A percentile compares a stretch with the other conserved stretches of the same genome.
phyloP scores from a whole-genome alignment of 1,140 invertebrate genomes.

The Lepeophtheirus salmonis region DNA sequence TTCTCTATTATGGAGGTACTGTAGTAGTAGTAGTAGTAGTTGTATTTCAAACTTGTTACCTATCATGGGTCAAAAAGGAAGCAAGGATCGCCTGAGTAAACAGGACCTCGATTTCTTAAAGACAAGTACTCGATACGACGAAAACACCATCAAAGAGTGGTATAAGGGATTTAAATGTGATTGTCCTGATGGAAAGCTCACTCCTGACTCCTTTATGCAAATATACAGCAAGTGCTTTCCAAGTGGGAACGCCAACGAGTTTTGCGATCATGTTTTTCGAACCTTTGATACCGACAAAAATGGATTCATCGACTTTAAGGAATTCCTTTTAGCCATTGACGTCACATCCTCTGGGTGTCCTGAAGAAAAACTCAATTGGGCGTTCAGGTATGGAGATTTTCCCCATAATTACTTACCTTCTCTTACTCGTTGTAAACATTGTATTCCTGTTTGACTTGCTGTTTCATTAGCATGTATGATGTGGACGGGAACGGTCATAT shows the following conservation, averaged over 20 bases:
- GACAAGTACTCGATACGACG: slow-evolving; percentile 29
- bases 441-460: too few relatives aligned
- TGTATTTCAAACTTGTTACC: background rate
- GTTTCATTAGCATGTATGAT: slow-evolving; percentile 19
- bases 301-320: slow-evolving; percentile 22
- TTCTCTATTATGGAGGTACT: background rate
- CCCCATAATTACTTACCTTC: background rate
- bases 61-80: slow-evolving; percentile 18
- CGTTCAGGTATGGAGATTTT: slow-evolving; percentile 13
- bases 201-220: slow-evolving; percentile 36
- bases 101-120: slow-evolving; percentile 32
- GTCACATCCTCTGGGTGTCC: slow-evolving; percentile 15
- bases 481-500: slow-evolving; percentile 18
- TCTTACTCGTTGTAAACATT: too few relatives aligned
- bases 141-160: slow-evolving; percentile 33
- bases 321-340: slow-evolving; percentile 18
- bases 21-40: background rate
- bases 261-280: slow-evolving; percentile 23
- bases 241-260: slow-evolving; percentile 21
- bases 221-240: slow-evolving; percentile 34
- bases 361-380: slow-evolving; percentile 18
- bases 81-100: slow-evolving; percentile 24
- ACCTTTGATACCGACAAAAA: slow-evolving; percentile 23
- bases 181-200: slow-evolving; percentile 36
- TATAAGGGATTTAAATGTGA: slow-evolving; percentile 34